Evolutionary conservation across 1,140 invertebrate species (phyloP).

Genomic region (Linepithema humile): DNA sequence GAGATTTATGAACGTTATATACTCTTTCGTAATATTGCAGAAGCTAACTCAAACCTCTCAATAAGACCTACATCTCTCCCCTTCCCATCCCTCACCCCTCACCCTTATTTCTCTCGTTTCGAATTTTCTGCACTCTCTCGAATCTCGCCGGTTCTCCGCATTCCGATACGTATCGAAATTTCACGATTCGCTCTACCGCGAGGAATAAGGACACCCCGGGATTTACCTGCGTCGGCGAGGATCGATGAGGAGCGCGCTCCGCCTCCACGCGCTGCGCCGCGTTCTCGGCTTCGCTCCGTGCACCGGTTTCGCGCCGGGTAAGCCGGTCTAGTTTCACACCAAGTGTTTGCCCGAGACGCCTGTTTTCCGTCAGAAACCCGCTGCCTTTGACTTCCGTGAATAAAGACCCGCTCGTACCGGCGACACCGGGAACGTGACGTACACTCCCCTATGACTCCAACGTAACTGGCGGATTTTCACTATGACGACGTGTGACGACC

Average conservation of each 20-base stretch:
- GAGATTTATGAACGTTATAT: no score
- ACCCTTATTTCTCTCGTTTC: no score
- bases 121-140: background rate
- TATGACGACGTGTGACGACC: conserved; percentile 36
- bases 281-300: conserved; percentile 5
- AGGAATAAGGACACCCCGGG: conserved; percentile 16
- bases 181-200: background rate
- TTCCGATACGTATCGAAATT: background rate
- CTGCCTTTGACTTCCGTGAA: background rate
- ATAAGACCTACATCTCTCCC: background rate
- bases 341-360: background rate
- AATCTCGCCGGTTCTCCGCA: background rate
- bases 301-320: background rate
- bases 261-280: conserved; percentile 5
- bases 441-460: background rate
- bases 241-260: conserved; percentile 36
- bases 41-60: background rate
- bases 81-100: background rate
- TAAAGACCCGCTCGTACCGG: background rate
- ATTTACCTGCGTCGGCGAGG: conserved; percentile 38
- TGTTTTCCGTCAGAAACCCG: background rate
- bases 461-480: conserved; percentile 55
- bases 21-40: no score
- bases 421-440: conserved; percentile 10
- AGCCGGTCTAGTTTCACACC: background rate